A percentile compares a stretch with the other conserved stretches of the same genome.
These are phyloP conservation scores for Cantharis rustica DNA, from an alignment of 2,888 invertebrate species.

Conservation along the genomic window DNA sequence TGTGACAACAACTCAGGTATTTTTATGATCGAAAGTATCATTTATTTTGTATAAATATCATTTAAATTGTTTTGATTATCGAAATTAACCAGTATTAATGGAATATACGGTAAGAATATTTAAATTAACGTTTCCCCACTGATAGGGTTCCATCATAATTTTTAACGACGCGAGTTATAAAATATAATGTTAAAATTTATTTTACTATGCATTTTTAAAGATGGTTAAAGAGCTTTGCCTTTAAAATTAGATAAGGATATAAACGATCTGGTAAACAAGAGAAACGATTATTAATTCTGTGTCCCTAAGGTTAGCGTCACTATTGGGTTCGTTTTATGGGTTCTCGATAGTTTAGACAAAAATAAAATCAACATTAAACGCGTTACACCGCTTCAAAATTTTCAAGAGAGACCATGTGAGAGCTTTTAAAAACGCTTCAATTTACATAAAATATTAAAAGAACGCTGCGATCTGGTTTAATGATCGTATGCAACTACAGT, in stretches of 20 bases:
- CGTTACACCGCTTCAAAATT: neutral
- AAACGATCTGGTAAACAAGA: neutral
- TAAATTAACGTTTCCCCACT: neutral
- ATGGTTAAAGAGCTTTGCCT: neutral
- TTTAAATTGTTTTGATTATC: conserved; percentile 13
- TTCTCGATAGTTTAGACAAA: neutral
- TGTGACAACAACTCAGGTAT: neutral
- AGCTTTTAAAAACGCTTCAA: neutral
- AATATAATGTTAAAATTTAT: neutral
- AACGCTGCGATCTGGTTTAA: neutral
- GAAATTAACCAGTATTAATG: conserved; percentile 11
- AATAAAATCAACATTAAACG: neutral
- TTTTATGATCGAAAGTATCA: neutral
- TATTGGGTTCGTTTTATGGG: neutral
- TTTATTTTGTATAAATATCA: neutral
- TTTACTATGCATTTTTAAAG: neutral
- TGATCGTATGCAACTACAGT: neutral
- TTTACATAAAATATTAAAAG: neutral
- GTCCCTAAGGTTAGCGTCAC: neutral
- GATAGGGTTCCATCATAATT: neutral
- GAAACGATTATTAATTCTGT: neutral
- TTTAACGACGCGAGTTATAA: neutral
- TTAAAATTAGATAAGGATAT: neutral
- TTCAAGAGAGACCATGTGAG: neutral
- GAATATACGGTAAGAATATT: conserved; percentile 9